A percentile compares a stretch with the other conserved stretches of the same genome.
phyloP scores from a whole-genome alignment of 2,113 vertebrate genomes.

The Rhea americana region DNA sequence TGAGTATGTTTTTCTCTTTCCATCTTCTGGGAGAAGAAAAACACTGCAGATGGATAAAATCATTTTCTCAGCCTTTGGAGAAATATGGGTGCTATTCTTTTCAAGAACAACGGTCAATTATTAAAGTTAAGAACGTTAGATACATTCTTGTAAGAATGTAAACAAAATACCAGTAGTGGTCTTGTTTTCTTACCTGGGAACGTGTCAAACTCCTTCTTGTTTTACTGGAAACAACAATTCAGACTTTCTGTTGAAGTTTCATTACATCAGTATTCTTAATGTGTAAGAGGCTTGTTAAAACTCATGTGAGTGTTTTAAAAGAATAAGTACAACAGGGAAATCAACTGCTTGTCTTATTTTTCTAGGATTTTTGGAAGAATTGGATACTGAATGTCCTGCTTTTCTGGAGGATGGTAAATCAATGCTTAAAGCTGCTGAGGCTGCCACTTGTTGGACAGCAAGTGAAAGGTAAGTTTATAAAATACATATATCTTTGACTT shows the following conservation, averaged over 20 bases:
- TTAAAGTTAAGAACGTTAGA: neutral
- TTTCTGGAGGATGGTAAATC: neutral
- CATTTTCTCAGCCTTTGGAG: neutral
- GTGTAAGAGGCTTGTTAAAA: neutral
- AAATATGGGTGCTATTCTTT: neutral
- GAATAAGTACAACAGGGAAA: neutral
- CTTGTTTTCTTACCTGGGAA: neutral
- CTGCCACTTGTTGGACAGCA: neutral
- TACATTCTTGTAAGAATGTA: neutral
- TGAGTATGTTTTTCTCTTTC: too few relatives aligned
- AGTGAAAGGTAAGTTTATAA: slow-evolving; percentile 50
- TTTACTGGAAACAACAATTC: neutral
- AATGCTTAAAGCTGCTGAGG: slow-evolving; percentile 27
- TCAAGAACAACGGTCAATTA: neutral
- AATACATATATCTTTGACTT: neutral
- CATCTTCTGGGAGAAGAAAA: too few relatives aligned
- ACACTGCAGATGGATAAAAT: neutral
- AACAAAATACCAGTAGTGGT: neutral
- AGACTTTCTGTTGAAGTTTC: neutral
- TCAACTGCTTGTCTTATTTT: neutral
- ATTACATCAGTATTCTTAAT: neutral
- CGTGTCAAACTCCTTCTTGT: neutral
- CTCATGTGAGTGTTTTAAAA: neutral
- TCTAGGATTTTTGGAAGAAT: slow-evolving; percentile 47
- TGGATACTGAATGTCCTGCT: neutral